These are phyloP conservation scores for Ciconia boyciana DNA, from an alignment of 2,113 vertebrate genomes.

Conservation along the genomic window DNA sequence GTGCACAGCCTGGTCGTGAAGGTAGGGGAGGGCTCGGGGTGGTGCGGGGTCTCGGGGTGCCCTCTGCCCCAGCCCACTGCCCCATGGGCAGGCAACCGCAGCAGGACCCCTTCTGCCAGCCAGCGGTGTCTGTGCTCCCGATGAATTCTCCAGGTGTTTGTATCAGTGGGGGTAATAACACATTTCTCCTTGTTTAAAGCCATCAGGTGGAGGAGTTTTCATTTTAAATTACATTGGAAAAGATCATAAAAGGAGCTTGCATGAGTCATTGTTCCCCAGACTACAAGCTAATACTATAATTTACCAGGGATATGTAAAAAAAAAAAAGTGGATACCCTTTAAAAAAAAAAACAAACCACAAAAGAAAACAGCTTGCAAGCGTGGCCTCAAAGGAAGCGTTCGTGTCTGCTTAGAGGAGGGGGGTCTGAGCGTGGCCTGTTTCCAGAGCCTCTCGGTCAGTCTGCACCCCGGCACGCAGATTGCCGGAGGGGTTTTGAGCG, in stretches of 20 bases:
- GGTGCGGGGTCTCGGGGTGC: rapidly evolving
- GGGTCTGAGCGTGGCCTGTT: not conserved
- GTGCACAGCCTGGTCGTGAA: constrained; percentile 76
- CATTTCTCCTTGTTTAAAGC: not conserved
- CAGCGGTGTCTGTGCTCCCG: rapidly evolving
- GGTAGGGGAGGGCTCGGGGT: constrained; percentile 36
- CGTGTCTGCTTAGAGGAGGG: not conserved
- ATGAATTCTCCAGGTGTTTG: not conserved
- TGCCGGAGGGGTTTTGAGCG: not conserved
- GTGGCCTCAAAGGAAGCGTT: rapidly evolving
- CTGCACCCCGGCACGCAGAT: not conserved
- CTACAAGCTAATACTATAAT: constrained; percentile 21
- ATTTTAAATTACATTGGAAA: constrained; percentile 6
- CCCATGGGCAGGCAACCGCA: rapidly evolving
- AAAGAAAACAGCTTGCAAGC: not conserved
- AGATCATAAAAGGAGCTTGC: not conserved
- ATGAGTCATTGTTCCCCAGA: constrained; percentile 44
- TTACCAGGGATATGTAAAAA: not conserved
- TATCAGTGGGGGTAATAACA: not conserved
- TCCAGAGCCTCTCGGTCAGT: rapidly evolving
- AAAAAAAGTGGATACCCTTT: not conserved
- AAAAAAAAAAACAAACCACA: not conserved
- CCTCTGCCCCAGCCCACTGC: not conserved
- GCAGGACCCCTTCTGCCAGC: not conserved
- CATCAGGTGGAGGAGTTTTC: constrained; percentile 9